Conservation (phyloP, 2,113 vertebrate genomes). For the Haplochromis vanheusdeni region DNA sequence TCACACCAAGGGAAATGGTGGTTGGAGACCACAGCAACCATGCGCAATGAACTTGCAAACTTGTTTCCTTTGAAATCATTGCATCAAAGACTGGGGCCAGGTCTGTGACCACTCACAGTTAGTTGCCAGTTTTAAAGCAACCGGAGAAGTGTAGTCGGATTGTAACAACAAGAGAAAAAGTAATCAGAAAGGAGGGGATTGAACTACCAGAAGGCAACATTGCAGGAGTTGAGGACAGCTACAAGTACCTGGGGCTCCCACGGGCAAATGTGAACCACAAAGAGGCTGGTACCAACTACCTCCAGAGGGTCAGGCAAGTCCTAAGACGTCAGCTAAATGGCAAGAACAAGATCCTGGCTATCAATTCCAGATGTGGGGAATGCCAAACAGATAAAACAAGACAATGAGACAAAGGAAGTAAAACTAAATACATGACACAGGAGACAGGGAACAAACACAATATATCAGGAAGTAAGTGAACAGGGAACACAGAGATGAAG, state of each 20-base stretch:
- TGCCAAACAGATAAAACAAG: neutral
- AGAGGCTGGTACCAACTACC: accelerated
- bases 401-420: neutral
- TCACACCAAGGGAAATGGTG: neutral
- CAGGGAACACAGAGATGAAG: neutral
- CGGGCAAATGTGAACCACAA: neutral
- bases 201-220: neutral
- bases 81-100: neutral
- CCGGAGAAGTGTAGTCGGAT: accelerated
- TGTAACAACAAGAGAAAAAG: neutral
- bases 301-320: neutral
- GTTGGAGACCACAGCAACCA: neutral
- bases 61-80: neutral
- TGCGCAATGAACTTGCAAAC: neutral
- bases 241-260: neutral
- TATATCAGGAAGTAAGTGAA: neutral
- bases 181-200: neutral
- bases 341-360: neutral
- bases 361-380: neutral
- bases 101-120: neutral
- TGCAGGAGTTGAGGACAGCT: neutral
- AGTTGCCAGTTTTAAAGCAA: neutral
- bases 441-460: neutral
- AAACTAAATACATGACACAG: neutral
- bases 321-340: neutral